Evolutionary conservation across 2,888 invertebrate species (phyloP), one percentile per base, ranked within the genome.

Genomic region (Acleris emargana): DNA sequence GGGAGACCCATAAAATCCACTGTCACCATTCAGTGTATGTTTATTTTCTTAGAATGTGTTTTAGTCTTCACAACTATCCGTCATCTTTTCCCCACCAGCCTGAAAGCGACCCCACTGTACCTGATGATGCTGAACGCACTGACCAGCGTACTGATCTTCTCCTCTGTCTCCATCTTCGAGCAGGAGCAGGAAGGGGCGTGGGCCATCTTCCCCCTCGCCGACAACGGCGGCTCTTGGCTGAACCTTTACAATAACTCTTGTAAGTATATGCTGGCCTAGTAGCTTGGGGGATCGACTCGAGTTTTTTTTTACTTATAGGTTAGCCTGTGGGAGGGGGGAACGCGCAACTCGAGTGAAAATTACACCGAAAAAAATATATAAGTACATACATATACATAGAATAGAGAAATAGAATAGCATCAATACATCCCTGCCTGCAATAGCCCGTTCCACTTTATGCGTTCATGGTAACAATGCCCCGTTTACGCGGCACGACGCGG

Each of bases 141-240:
- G 64, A 87, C 88, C 0, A 82, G 82, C 64, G 70, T 81, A 50
- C 70, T 89, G 69, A 80, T 89, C 4, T 81, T 86, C 63, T 73
- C 75, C 68, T 87, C 89, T 0, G 86, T 79, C 58, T 69, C 76
- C 7, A 80, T 89, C 42, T 59, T 67, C 1, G 16, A 32, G 5
- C 42, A 69, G 0, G 45, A 47, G 3, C 28, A 63, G 0, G 38
- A 38, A 1, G 38, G 38, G 38, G 52, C 55, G 1, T 83, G 82
- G 81, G 22, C 57, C 11, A 80, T 89, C 9, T 68, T 74, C 9
- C 87, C 89, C 0, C 68, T 71, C 0, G 4, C 69, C 0, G 89
- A 89, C 62, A 25, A 62, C 0, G 88, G 87, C 0, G 88, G 87
- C 3, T 89, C 89, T 0, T 89, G 89, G 89, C 67, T 89, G 7